These are phyloP conservation scores for Cremastinae sp. DNA, from an alignment of 2,888 invertebrate genomes.

Conservation along the genomic window DNA sequence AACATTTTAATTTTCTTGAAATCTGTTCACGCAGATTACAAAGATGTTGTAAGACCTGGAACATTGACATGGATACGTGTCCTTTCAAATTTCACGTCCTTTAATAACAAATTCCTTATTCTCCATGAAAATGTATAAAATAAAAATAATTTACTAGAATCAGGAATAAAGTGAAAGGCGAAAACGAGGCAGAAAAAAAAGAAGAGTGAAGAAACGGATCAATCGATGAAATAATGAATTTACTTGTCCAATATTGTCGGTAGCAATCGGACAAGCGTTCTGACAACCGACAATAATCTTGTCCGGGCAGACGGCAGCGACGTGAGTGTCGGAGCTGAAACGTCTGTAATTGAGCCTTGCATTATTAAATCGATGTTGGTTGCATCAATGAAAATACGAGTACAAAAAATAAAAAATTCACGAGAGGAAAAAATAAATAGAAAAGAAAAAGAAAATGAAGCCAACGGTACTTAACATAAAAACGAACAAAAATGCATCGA, in stretches of 20 bases:
- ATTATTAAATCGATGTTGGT: slow-evolving; percentile 52
- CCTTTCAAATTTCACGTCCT: no score
- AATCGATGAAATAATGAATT: slow-evolving; percentile 17
- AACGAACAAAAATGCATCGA: slow-evolving; percentile 5
- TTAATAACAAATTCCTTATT: no score
- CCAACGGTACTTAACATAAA: neutral
- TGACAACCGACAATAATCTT: slow-evolving; percentile 51
- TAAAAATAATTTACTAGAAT: no score
- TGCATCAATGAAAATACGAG: slow-evolving; percentile 19
- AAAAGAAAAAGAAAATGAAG: slow-evolving; percentile 11
- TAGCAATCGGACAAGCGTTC: neutral
- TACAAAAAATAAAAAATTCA: slow-evolving; percentile 8
- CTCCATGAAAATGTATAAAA: no score
- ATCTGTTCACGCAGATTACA: no score
- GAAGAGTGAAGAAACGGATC: neutral
- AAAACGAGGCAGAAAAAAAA: slow-evolving; percentile 6
- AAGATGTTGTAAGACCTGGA: no score
- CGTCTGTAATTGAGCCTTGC: slow-evolving; percentile 51
- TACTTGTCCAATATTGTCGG: neutral
- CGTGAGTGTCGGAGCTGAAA: neutral
- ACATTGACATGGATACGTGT: no score
- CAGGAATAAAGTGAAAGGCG: no score
- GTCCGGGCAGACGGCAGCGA: slow-evolving; percentile 1
- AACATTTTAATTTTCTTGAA: no score
- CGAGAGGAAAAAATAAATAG: no score